Base-by-base conservation (phyloP, 2,888 invertebrate genomes). In the Lobophora halterata region DNA sequence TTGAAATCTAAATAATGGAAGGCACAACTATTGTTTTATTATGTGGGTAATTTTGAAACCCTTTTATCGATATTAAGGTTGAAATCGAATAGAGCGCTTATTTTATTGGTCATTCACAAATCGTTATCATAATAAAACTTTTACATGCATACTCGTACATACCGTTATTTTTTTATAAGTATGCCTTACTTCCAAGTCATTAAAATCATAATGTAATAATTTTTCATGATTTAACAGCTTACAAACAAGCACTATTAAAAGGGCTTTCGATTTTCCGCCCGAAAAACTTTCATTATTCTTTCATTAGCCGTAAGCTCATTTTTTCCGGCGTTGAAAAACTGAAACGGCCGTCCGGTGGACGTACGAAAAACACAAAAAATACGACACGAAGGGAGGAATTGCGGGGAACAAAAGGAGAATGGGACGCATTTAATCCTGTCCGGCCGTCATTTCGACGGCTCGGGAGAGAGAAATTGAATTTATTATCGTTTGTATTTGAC, bases 401-500 rank as follows among this genome's bases (percentile, higher is more conserved):
- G 75, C 67, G 71, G 69, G 68, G 67, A 78, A 85, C 83, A 85
- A 86, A 81, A 82, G 79, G 71, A 74, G 81, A 77, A 72, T 70
- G 68, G 74, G 74, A 76, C 79, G 66, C 70, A 66, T 79, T 83
- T 86, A 85, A 86, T 85, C 82, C 81, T 71, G 80, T 72, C 79
- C 80, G 75, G 78, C 65, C 78, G 79, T 72, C 79, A 75, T 79
- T 79, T 70, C 70, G 68, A 64, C 70, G 65, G 66, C 58, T 64
- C 64, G 67, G 64, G 71, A 61, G 60, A 70, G 74, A 65, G 79
- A 80, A 83, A 86, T 86, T 85, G 85, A 86, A 87, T 87, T 86
- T 87, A 86, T 86, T 82, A 87, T 83, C 77, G 76, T 72, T 77
- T 76, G 78, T 81, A 71, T 85, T 83, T 86, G 86, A 86, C 74